Percentiles rank a stretch among this genome's conserved stretches.
Conservation (phyloP, 2,888 invertebrate genomes). For the Gryllus longicercus region DNA sequence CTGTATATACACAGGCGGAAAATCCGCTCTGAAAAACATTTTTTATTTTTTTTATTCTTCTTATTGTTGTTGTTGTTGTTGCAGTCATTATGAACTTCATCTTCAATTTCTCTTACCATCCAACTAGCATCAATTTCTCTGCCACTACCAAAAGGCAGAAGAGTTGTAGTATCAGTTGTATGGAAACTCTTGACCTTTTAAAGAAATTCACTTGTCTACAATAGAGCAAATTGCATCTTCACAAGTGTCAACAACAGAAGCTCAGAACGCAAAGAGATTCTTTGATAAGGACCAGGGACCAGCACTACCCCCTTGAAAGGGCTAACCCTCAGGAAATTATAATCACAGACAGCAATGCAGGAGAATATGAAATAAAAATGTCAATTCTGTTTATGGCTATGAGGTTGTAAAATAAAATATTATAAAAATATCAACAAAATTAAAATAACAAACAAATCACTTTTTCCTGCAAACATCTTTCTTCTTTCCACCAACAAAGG, state of each 20-base stretch:
- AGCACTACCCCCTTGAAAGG: not conserved
- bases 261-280: not conserved
- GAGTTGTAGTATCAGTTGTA: not conserved
- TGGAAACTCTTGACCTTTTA: not conserved
- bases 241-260: not conserved
- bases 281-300: not conserved
- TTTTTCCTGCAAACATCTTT: conserved; percentile 22
- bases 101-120: not conserved
- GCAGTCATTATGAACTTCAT: not conserved
- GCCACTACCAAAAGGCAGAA: not conserved
- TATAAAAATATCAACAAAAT: conserved; percentile 11
- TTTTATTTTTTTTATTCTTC: conserved; percentile 3
- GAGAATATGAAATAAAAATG: not conserved
- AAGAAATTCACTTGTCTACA: not conserved
- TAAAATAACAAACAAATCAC: conserved; percentile 24
- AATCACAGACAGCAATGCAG: conserved; percentile 17
- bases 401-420: conserved; percentile 7
- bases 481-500: not conserved
- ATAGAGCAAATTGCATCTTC: not conserved
- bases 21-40: conserved; percentile 35
- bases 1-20: conserved; percentile 37
- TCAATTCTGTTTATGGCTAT: not conserved
- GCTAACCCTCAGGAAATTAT: not conserved
- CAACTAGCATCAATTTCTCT: not conserved
- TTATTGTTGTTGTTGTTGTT: not conserved